These are phyloP conservation scores for Theocolax elegans DNA, from an alignment of 1,140 invertebrate species.

Conservation along the genomic window DNA sequence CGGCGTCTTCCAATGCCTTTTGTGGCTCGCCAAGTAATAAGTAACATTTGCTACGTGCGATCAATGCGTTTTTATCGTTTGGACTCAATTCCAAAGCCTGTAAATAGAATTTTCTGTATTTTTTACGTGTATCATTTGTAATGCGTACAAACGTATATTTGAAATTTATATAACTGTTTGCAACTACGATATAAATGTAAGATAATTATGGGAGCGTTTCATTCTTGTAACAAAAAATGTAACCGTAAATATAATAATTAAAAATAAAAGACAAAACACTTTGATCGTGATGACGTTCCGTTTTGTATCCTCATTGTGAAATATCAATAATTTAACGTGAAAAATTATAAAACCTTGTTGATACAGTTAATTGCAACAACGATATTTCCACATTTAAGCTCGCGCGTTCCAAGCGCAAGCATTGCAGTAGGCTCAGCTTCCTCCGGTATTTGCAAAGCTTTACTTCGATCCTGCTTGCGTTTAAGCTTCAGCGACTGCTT, in stretches of 20 bases:
- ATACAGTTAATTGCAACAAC: slow-evolving; percentile 79
- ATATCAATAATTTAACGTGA: too few relatives aligned
- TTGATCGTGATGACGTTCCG: too few relatives aligned
- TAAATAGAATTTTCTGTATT: background rate
- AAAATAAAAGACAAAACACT: too few relatives aligned
- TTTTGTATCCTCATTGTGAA: too few relatives aligned
- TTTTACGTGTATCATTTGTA: too few relatives aligned
- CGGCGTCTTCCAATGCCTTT: slow-evolving; percentile 85
- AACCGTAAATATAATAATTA: too few relatives aligned
- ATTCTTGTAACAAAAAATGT: too few relatives aligned
- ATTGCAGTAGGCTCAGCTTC: slow-evolving; percentile 82
- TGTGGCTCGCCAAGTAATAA: slow-evolving; percentile 87
- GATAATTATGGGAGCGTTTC: too few relatives aligned
- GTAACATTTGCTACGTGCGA: slow-evolving; percentile 90
- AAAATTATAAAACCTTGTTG: slow-evolving; percentile 75
- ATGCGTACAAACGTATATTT: too few relatives aligned
- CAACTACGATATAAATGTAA: too few relatives aligned
- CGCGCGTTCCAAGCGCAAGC: slow-evolving; percentile 78
- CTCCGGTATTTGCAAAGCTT: slow-evolving; percentile 78
- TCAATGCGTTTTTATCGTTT: slow-evolving; percentile 85
- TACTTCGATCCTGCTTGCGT: slow-evolving; percentile 80
- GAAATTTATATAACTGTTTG: too few relatives aligned
- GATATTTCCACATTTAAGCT: slow-evolving; percentile 77
- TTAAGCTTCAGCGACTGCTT: slow-evolving; percentile 86
- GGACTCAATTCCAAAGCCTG: slow-evolving; percentile 89